Evolutionary conservation across 2,797 vertebrate genomes (phyloP).

Genomic region (Phoxinus dragarum): DNA sequence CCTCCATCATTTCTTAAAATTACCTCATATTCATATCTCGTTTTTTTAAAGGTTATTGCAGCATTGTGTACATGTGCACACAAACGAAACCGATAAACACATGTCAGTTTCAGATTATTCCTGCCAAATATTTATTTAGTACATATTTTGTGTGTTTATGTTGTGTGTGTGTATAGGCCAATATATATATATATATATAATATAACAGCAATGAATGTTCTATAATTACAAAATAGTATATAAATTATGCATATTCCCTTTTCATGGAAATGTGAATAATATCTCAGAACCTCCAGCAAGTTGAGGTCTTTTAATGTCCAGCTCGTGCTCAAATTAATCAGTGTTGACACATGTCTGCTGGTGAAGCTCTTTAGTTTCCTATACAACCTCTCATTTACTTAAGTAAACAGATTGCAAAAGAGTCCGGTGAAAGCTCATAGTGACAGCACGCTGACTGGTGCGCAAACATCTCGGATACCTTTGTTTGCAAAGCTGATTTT

Average conservation of each 20-base stretch:
- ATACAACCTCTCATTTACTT: slow-evolving; percentile 6
- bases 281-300: background rate
- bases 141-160: no score
- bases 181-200: no score
- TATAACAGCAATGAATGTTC: no score
- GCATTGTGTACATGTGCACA: background rate
- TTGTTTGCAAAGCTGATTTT: slow-evolving; percentile 25
- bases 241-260: background rate
- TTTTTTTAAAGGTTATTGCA: background rate
- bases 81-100: no score
- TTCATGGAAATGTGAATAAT: background rate
- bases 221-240: no score
- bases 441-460: background rate
- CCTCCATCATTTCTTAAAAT: background rate
- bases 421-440: slow-evolving; percentile 26
- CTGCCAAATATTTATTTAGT: no score
- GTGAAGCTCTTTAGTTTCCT: background rate
- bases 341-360: slow-evolving; percentile 10
- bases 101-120: no score
- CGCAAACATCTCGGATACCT: background rate
- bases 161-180: no score
- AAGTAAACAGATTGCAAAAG: slow-evolving; percentile 39
- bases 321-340: background rate
- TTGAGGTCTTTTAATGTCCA: background rate
- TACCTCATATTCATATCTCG: background rate